Base-by-base conservation (phyloP, 2,113 vertebrate genomes). In the Cyprinodon brontotheroides region DNA sequence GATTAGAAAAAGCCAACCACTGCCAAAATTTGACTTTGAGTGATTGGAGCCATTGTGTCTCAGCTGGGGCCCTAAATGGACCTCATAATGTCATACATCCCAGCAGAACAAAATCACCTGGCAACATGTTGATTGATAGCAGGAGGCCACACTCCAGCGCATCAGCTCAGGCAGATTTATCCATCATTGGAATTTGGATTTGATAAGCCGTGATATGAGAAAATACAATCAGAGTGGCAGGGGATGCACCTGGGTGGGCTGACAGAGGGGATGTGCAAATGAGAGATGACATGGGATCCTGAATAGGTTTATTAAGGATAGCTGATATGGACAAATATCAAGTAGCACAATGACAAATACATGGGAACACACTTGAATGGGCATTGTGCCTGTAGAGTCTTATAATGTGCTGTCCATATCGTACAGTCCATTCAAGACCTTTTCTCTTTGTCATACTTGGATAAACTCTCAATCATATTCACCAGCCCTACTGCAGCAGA, bases 171-270 rank as follows among this genome's bases (percentile, higher is more conserved):
- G 73, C 85, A 86, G 85, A 90, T 92, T 91, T 92, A 93, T 92
- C 91, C 92, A 92, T 92, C 92, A 91, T 74, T 70, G 64, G 79
- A 86, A 91, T 92, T 88, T 84, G 82, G 81, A 90, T 92, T 89
- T 91, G 84, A 91, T 90, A 87, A 90, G 68, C 79, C 82, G 75
- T 84, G 80, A 89, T 88, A 86, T 86, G 80, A 87, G 77, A 81
- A 89, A 89, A 90, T 82, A 45, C 70, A 81, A 90, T 90, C 86
- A 88, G 81, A 81, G 61, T 65, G 65, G 61, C 84, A 48, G 83
- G 75, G 66, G 86, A 73, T 71, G 82, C 78, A 81, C 86, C 74
- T 69, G 81, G 72, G 77, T 48, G 73, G 77, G 71, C 47, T 3
- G 63, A 65, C 29, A 15, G 80, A 37, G 81, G 77, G 67, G 39